These are phyloP conservation scores for Diplosoma virens DNA, from an alignment of 23 tunicate genomes.

Conservation along the genomic window DNA sequence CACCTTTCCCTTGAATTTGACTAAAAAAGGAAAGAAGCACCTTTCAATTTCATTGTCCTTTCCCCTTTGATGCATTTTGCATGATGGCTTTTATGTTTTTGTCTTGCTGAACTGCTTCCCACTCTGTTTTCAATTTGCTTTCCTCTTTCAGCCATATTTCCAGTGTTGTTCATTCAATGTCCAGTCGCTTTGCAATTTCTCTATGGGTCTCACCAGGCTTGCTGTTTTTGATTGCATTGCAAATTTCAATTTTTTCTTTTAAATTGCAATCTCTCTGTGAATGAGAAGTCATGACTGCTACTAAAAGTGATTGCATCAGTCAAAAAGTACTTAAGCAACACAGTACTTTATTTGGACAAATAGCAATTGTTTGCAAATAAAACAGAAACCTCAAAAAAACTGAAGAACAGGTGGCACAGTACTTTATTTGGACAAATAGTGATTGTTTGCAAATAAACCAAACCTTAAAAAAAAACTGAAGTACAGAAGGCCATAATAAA, in stretches of 20 bases:
- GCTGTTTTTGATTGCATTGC: no score
- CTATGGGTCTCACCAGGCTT: not conserved
- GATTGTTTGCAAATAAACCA: not conserved
- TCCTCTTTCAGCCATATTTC: not conserved
- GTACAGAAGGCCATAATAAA: not conserved
- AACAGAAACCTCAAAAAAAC: no score
- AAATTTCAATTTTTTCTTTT: not conserved
- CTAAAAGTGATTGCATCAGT: no score
- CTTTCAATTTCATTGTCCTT: not conserved
- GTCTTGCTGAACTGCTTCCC: not conserved
- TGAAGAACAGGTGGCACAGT: no score
- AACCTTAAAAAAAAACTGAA: not conserved
- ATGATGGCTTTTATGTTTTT: not conserved
- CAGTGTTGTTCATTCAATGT: not conserved
- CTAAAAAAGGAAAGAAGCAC: no score
- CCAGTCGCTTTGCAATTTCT: not conserved
- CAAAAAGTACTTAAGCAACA: no score
- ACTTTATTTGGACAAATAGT: not conserved
- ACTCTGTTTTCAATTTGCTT: not conserved
- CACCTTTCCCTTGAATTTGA: not conserved
- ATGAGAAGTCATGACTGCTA: no score
- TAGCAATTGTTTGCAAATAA: no score
- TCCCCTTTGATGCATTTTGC: not conserved
- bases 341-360: no score
- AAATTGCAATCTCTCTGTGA: not conserved